Evolutionary conservation across 2,888 invertebrate genomes (phyloP), one percentile per base, ranked within the genome.

Genomic region (Chaetogeoica ovagalla): DNA sequence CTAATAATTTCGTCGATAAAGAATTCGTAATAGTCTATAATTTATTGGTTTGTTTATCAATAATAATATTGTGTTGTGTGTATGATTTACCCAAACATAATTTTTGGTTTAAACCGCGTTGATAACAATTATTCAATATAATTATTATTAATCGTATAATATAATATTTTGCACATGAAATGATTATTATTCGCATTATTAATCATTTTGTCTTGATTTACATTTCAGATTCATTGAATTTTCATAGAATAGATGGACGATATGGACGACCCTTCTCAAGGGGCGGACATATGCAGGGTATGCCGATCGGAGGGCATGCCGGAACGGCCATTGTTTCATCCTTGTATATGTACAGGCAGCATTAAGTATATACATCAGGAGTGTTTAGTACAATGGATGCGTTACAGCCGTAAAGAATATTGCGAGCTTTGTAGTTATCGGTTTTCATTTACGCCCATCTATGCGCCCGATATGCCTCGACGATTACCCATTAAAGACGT

Each of bases 391-490:
- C 98, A 99, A 88, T 99, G 99, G 99, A 94, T 99, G 91, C 92
- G 97, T 83, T 98, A 99, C 87, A 98, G 97, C 83, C 91, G 97
- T 84, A 98, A 98, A 88, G 98, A 99, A 87, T 97, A 96, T 86
- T 99, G 99, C 88, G 99, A 99, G 87, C 88, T 99, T 83, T 99
- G 98, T 87, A 96, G 97, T 82, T 95, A 99, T 87, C 81, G 84
- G 82, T 99, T 98, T 87, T 96, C 97, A 6, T 99, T 99, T 86
- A 97, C 96, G 85, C 99, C 99, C 48, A 98, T 99, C 84, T 99
- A 99, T 87, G 96, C 98, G n/a, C 96, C 98, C 48, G 98, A 99
- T 86, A 99, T 99, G 99, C 99, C 99, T n/a, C 91, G 97, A 82
- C 90, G 98, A 82, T 88, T 99, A 84, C 99, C 99, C 0, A 88